Conservation (phyloP, 2,113 vertebrate species). For the Scomber scombrus region DNA sequence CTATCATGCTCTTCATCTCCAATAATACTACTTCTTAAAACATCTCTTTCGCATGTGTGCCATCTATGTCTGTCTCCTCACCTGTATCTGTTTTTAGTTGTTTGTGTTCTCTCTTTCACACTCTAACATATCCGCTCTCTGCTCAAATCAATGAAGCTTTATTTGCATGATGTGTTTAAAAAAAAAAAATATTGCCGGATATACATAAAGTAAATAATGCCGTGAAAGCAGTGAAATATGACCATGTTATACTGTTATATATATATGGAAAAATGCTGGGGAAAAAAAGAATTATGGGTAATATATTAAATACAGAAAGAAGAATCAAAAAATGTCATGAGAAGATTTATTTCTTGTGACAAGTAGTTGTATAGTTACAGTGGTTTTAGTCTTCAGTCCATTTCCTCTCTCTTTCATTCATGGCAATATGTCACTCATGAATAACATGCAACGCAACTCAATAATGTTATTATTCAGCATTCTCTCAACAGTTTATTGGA, state of each 20-base stretch:
- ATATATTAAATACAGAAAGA: not conserved
- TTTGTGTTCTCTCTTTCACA: conserved; percentile 13
- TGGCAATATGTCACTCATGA: conserved; percentile 10
- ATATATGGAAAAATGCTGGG: not conserved
- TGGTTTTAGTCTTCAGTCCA: not conserved
- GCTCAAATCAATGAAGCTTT: not conserved
- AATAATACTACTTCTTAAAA: conserved; percentile 64
- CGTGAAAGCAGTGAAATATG: too few relatives aligned
- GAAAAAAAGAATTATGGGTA: not conserved
- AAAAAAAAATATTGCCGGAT: not conserved
- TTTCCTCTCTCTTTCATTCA: not conserved
- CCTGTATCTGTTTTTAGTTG: not conserved
- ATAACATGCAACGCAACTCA: not conserved
- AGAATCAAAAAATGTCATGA: not conserved
- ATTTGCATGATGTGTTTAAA: not conserved
- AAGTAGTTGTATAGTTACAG: not conserved
- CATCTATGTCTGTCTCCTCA: conserved; percentile 8
- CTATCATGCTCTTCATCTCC: conserved; percentile 63
- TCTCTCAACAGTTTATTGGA: conserved; percentile 5
- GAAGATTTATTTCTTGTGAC: not conserved
- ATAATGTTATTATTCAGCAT: not conserved
- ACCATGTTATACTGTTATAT: too few relatives aligned
- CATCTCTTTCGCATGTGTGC: conserved; percentile 42
- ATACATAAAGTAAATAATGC: not conserved
- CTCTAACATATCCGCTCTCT: not conserved